phyloP scores from a whole-genome alignment of 2,113 vertebrate species.

The Hypomesus transpacificus region DNA sequence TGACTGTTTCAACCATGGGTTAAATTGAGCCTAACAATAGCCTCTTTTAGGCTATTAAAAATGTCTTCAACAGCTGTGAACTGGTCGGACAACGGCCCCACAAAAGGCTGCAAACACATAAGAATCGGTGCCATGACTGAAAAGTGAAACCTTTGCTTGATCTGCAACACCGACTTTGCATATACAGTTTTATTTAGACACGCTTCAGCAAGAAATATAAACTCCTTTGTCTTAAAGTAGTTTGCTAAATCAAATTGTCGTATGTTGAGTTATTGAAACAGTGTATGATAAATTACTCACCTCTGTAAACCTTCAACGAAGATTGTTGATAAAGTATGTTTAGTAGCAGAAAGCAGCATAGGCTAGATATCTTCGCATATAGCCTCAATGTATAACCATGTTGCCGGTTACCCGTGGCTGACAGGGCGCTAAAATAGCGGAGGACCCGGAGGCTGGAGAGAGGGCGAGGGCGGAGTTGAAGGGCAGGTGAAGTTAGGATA shows the following conservation, averaged over 20 bases:
- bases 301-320: no score
- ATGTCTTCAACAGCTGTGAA: conserved; percentile 20
- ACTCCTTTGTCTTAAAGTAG: no score
- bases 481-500: conserved; percentile 13
- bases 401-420: conserved; percentile 3
- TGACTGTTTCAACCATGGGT: conserved; percentile 4
- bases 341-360: no score
- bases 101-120: background rate
- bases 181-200: no score
- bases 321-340: no score
- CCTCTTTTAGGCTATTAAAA: conserved; percentile 18
- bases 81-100: conserved; percentile 5
- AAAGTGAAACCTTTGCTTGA: background rate
- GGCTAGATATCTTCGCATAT: no score
- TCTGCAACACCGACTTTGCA: background rate
- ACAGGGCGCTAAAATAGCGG: background rate
- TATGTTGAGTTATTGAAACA: no score
- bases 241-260: no score
- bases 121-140: background rate
- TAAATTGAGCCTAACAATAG: conserved; percentile 20
- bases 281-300: no score
- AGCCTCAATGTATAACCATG: background rate
- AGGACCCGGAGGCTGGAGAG: conserved; percentile 9
- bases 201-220: no score
- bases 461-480: conserved; percentile 20